Conservation (phyloP, 2,113 vertebrate genomes). For the Ciconia maguari region DNA sequence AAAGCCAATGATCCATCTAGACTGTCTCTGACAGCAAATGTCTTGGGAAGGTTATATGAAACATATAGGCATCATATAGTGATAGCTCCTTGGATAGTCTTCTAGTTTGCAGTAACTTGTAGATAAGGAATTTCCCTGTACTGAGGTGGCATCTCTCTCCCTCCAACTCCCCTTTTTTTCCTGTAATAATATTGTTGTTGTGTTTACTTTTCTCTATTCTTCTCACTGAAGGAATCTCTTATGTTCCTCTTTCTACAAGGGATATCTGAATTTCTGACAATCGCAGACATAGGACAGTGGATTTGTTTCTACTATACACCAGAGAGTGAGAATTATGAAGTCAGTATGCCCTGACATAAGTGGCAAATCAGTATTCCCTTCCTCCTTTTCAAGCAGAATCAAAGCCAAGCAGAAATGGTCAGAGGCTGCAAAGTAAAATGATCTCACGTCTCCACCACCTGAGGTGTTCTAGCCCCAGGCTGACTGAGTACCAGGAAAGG, state of each 20-base stretch:
- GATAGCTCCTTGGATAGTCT: background rate
- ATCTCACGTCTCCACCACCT: background rate
- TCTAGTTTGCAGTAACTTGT: background rate
- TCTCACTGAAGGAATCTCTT: background rate
- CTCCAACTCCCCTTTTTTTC: background rate
- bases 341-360: background rate
- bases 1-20: background rate
- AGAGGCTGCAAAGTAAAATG: background rate
- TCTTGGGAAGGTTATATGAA: background rate
- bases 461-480: background rate
- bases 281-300: background rate
- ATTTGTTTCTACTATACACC: background rate
- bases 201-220: background rate
- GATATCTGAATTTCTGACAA: background rate
- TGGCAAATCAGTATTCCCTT: background rate
- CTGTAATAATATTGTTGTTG: background rate
- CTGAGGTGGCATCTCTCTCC: background rate
- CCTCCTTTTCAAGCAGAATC: background rate
- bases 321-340: background rate
- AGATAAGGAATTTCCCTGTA: background rate
- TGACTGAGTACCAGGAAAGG: background rate
- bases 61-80: background rate
- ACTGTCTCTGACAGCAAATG: background rate
- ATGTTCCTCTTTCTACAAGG: background rate
- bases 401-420: background rate